These are phyloP conservation scores for Tapirus terrestris DNA, from an alignment of 2,113 vertebrate genomes.

Conservation along the genomic window DNA sequence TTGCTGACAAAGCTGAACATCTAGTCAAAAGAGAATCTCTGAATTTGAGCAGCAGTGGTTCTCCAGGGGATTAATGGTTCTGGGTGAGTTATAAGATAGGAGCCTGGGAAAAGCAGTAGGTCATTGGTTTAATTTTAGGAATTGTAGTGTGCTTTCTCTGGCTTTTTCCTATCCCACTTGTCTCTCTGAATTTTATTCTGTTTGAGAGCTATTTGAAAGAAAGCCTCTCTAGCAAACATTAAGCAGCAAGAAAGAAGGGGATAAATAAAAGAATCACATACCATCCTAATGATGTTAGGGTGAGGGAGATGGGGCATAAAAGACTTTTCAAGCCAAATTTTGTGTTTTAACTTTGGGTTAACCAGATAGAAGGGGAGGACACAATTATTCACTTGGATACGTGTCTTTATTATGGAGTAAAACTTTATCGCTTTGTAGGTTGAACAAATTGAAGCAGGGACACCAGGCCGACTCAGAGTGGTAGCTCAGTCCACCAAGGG, in stretches of 20 bases:
- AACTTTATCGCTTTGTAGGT: conserved; percentile 81
- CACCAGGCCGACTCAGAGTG: conserved; percentile 87
- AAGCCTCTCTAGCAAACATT: not conserved
- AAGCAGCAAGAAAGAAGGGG: not conserved
- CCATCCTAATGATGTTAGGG: not conserved
- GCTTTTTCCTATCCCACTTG: not conserved
- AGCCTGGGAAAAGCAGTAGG: not conserved
- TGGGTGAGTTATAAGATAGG: not conserved
- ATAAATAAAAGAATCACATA: not conserved
- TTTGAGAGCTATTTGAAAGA: not conserved
- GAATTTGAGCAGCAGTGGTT: not conserved
- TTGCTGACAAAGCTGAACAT: not conserved
- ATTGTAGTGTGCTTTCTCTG: not conserved
- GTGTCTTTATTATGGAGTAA: conserved; percentile 54
- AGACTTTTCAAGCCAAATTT: not conserved
- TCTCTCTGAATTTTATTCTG: not conserved
- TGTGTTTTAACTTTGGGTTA: not conserved
- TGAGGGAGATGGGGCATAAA: not conserved
- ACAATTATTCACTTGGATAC: not conserved
- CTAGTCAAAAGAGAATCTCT: not conserved
- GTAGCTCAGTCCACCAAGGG: conserved; percentile 81
- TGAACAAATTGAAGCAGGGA: conserved; percentile 86
- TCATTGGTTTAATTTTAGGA: not conserved
- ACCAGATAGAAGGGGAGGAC: not conserved
- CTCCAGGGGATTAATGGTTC: not conserved